Evolutionary conservation across 1,140 invertebrate species (phyloP).

Genomic region (Rhizoglyphus robini): DNA sequence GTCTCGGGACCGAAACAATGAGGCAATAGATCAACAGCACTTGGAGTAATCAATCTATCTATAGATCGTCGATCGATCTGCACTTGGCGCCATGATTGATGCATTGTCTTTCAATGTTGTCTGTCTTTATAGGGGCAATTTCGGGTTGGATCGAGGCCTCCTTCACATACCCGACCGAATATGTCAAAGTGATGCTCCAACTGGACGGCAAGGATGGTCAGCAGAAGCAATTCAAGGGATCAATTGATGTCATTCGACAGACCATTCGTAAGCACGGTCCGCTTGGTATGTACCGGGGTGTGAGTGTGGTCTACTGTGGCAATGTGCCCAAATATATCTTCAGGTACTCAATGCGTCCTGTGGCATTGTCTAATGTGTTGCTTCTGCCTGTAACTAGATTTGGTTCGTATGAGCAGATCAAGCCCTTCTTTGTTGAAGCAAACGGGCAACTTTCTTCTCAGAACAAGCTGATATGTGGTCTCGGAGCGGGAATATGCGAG

Average conservation of each 20-base stretch:
- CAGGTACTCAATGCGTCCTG: constrained; percentile 37
- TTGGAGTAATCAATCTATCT: too few species aligned
- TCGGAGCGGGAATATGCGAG: constrained; percentile 86
- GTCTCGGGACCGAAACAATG: too few species aligned
- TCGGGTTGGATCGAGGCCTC: constrained; percentile 96
- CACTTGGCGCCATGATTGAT: too few species aligned
- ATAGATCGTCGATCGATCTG: too few species aligned
- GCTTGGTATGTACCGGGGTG: constrained; percentile 85
- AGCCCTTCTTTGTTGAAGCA: constrained; percentile 55
- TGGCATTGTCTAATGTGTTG: background rate
- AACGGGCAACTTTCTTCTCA: constrained; percentile 62
- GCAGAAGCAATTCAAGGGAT: constrained; percentile 62
- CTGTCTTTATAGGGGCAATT: constrained; percentile 48
- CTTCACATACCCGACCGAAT: constrained; percentile 98
- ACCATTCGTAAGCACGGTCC: constrained; percentile 77
- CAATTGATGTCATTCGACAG: constrained; percentile 81
- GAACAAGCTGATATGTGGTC: constrained; percentile 69
- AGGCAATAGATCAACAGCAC: too few species aligned
- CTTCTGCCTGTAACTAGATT: constrained; percentile 45
- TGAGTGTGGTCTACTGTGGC: constrained; percentile 87
- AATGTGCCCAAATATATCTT: constrained; percentile 94
- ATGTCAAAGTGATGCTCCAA: constrained; percentile 50
- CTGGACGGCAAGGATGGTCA: constrained; percentile 71
- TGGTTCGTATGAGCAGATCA: constrained; percentile 91
- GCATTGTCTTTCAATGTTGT: background rate